Conservation (phyloP, 1,140 invertebrate species). For the Neodiprion lecontei region DNA sequence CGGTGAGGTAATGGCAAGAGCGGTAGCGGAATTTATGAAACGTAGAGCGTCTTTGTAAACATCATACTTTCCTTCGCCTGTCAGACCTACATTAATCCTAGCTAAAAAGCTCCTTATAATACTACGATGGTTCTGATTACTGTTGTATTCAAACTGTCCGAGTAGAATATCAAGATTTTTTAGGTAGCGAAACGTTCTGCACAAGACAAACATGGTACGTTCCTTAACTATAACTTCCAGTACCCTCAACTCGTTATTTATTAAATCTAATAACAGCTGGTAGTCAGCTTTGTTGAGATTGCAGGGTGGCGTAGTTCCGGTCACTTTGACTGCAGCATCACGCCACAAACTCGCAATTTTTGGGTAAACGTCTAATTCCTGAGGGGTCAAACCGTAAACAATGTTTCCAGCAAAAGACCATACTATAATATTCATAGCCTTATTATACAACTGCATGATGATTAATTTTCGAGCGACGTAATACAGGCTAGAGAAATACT, state of each 20-base stretch:
- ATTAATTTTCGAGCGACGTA: constrained; percentile 40
- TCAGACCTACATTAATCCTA: constrained; percentile 21
- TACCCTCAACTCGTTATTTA: background rate
- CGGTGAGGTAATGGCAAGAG: constrained; percentile 19
- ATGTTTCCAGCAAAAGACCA: constrained; percentile 30
- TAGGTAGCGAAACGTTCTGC: background rate
- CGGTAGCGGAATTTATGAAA: constrained; percentile 26
- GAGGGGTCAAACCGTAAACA: background rate
- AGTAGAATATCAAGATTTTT: background rate
- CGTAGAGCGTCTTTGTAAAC: constrained; percentile 18
- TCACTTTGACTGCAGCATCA: background rate
- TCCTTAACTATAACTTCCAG: background rate
- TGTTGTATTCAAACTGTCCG: too few species aligned
- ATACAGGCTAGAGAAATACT: constrained; percentile 39
- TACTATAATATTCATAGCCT: constrained; percentile 37
- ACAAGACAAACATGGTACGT: background rate
- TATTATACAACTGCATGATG: constrained; percentile 30
- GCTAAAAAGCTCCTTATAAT: background rate
- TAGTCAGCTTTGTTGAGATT: background rate
- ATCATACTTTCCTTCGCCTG: constrained; percentile 11
- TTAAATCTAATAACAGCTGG: background rate
- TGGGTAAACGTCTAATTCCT: background rate
- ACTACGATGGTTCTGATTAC: background rate
- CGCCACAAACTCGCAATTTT: background rate
- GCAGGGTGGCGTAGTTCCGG: background rate